phyloP scores from a whole-genome alignment of 2,113 vertebrate species.

The Catharus bicknelli region DNA sequence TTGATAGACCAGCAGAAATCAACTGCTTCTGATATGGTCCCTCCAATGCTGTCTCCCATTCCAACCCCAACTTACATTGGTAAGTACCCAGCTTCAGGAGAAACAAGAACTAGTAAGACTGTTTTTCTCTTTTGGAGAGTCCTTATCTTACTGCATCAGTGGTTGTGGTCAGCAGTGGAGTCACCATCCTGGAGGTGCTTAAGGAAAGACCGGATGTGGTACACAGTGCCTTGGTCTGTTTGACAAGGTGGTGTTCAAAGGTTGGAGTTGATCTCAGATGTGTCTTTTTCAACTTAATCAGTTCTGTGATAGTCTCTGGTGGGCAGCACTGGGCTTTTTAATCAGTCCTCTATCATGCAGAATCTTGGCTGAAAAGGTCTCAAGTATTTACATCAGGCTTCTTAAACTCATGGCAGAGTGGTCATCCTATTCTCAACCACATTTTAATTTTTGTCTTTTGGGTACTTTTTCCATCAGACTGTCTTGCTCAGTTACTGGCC shows the following conservation, averaged over 20 bases:
- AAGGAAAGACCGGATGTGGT: neutral
- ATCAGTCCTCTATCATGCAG: neutral
- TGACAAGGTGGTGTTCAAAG: neutral
- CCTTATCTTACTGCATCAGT: neutral
- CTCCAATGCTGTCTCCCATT: constrained; percentile 71
- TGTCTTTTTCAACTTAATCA: neutral
- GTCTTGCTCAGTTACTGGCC: neutral
- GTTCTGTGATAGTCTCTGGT: neutral
- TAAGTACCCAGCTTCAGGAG: constrained; percentile 35
- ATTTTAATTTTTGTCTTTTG: neutral
- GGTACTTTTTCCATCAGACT: neutral
- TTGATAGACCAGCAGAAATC: constrained; percentile 89
- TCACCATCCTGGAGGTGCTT: neutral
- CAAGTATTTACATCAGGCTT: neutral
- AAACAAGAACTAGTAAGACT: neutral
- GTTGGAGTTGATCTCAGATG: neutral
- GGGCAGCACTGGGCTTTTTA: neutral
- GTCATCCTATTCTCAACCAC: neutral
- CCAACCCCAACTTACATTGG: constrained; percentile 62
- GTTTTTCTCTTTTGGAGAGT: neutral
- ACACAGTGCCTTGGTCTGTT: neutral
- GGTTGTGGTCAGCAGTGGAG: neutral
- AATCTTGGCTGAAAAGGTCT: neutral
- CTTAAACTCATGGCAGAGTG: neutral
- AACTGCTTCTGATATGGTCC: constrained; percentile 40